phyloP scores from a whole-genome alignment of 2,888 invertebrate genomes.

The Ariolimax columbianus region DNA sequence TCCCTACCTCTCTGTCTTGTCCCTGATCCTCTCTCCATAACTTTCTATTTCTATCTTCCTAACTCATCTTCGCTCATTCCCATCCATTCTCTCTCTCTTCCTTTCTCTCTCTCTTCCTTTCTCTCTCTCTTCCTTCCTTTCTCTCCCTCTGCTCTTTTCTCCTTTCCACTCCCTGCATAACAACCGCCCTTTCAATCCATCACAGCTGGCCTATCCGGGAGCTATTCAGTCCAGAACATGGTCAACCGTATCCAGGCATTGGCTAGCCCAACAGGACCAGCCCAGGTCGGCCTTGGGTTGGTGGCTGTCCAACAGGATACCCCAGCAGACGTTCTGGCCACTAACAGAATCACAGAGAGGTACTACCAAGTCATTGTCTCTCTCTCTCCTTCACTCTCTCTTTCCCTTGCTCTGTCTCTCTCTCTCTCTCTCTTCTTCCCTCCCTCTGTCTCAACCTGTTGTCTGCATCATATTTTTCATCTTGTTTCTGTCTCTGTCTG shows the following conservation, averaged over 20 bases:
- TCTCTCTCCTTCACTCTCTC: too few species aligned
- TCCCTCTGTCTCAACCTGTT: too few species aligned
- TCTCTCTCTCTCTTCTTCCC: too few species aligned
- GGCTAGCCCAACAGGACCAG: constrained; percentile 46
- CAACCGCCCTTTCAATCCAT: constrained; percentile 51
- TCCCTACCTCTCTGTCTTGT: too few species aligned
- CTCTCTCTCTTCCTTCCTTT: not conserved
- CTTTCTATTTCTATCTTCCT: too few species aligned
- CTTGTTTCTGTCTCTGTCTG: too few species aligned
- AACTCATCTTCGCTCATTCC: too few species aligned
- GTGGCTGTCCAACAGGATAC: not conserved
- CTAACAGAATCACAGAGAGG: not conserved
- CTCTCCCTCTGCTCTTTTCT: not conserved
- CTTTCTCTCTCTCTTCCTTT: not conserved
- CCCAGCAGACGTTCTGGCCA: not conserved
- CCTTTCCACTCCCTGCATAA: constrained; percentile 30
- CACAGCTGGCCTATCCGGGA: constrained; percentile 55
- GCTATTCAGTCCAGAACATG: constrained; percentile 56
- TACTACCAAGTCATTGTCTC: too few species aligned
- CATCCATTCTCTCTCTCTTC: not conserved
- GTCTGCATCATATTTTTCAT: too few species aligned
- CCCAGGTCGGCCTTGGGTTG: not conserved
- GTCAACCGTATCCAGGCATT: constrained; percentile 52
- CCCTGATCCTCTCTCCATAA: too few species aligned
- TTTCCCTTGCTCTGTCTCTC: too few species aligned